These are phyloP conservation scores for Eurystomus glaucurus DNA, from an alignment of 2,797 vertebrate species.

Conservation along the genomic window DNA sequence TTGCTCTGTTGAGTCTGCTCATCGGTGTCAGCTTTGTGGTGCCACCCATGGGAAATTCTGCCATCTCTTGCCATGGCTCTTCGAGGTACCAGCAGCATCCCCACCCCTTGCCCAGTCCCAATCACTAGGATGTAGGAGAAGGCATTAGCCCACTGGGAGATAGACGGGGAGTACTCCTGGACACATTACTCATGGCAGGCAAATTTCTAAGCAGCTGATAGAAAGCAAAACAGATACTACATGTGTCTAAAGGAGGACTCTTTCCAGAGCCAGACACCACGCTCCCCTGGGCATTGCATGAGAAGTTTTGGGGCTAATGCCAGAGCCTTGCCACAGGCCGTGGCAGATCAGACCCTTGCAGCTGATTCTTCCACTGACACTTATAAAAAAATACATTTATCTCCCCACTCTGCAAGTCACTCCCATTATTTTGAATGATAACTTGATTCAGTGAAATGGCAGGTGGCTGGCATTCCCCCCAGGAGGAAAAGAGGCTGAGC, in stretches of 20 bases:
- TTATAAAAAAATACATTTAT: not conserved
- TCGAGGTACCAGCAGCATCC: not conserved
- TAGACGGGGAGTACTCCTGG: not conserved
- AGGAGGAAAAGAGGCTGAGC: not conserved
- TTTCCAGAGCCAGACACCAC: accelerated
- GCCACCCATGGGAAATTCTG: not conserved
- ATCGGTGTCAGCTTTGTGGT: not conserved
- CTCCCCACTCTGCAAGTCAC: not conserved
- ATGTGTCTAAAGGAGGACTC: not conserved
- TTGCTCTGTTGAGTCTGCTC: not conserved
- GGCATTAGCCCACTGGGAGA: not conserved
- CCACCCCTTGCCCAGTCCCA: not conserved
- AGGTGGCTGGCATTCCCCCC: not conserved
- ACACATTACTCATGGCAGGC: not conserved
- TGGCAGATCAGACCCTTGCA: not conserved
- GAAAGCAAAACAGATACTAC: not conserved
- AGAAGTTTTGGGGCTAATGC: not conserved
- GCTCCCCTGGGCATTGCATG: accelerated
- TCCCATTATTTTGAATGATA: not conserved
- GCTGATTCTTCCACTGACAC: not conserved
- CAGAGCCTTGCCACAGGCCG: not conserved
- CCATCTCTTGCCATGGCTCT: not conserved
- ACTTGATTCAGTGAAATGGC: not conserved
- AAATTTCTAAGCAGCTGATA: not conserved
- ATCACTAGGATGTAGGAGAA: not conserved